These are phyloP conservation scores for Sinohyriopsis cumingii DNA, from an alignment of 2,888 invertebrate species.

Conservation along the genomic window DNA sequence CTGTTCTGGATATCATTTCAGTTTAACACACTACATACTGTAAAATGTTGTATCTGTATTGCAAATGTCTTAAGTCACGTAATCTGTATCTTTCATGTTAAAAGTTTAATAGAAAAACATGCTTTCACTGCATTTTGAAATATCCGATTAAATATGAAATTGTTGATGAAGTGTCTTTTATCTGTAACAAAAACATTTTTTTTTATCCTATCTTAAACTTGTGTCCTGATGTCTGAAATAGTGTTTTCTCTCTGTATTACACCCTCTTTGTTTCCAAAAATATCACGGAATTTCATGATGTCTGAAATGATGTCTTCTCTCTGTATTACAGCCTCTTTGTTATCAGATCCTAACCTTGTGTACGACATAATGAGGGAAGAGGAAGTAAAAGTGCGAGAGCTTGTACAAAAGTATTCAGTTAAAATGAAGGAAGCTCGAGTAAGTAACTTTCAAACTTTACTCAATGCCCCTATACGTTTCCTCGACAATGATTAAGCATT, in stretches of 20 bases:
- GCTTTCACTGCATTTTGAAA: too few relatives aligned
- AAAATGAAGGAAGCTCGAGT: constrained; percentile 37
- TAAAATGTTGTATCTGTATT: too few relatives aligned
- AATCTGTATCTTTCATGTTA: too few relatives aligned
- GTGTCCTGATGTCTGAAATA: constrained; percentile 5
- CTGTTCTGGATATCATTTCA: too few relatives aligned
- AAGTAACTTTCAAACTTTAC: constrained; percentile 4
- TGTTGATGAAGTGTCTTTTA: too few relatives aligned
- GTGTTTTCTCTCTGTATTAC: constrained; percentile 1
- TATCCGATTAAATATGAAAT: too few relatives aligned
- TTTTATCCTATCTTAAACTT: constrained; percentile 32
- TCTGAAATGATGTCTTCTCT: not conserved
- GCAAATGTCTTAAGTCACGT: too few relatives aligned
- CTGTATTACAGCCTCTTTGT: constrained; percentile 15
- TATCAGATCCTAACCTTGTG: constrained; percentile 36
- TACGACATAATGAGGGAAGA: constrained; percentile 30
- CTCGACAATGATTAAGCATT: too few relatives aligned
- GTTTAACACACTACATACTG: too few relatives aligned
- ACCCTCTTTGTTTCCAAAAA: constrained; percentile 23
- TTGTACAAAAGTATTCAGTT: constrained; percentile 31
- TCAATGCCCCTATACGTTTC: too few relatives aligned
- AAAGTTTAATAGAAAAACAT: too few relatives aligned
- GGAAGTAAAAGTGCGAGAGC: constrained; percentile 19
- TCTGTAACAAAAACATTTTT: constrained; percentile 12
- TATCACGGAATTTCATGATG: constrained; percentile 12